Evolutionary conservation across 2,888 invertebrate genomes (phyloP).

Genomic region (Agonopterix alstromeriana): DNA sequence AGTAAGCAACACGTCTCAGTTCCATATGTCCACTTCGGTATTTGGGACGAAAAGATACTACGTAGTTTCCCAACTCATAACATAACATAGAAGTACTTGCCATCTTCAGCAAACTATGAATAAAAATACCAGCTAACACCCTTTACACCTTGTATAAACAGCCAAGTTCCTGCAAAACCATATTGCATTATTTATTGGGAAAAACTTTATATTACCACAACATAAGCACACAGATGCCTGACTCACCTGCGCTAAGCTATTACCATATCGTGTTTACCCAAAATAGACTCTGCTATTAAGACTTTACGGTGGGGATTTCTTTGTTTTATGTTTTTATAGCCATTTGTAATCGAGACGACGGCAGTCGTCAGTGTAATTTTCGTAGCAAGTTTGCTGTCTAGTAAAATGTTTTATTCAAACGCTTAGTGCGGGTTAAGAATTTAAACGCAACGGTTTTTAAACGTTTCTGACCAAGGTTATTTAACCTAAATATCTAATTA

Average conservation of each 20-base stretch:
- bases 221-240: constrained; percentile 58
- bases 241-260: constrained; percentile 50
- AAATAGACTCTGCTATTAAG: constrained; percentile 30
- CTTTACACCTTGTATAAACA: constrained; percentile 9
- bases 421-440: constrained; percentile 20
- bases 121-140: background rate
- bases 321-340: constrained; percentile 43
- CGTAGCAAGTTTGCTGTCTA: constrained; percentile 33
- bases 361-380: constrained; percentile 39
- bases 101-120: no score
- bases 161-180: constrained; percentile 14
- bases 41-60: no score
- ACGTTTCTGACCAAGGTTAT: no score
- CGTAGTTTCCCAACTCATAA: no score
- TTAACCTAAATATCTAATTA: no score
- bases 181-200: constrained; percentile 71
- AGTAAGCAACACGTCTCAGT: no score
- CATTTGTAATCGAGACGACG: constrained; percentile 38
- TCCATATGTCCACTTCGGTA: no score
- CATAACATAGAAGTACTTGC: no score
- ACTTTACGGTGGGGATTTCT: constrained; percentile 24
- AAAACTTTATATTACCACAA: constrained; percentile 67
- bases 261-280: constrained; percentile 28
- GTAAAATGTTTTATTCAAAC: constrained; percentile 51
- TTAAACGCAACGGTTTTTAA: background rate